Evolutionary conservation across 37 sponge, comb jelly and placozoan species (phyloP).

Genomic region (Bolinopsis microptera): DNA sequence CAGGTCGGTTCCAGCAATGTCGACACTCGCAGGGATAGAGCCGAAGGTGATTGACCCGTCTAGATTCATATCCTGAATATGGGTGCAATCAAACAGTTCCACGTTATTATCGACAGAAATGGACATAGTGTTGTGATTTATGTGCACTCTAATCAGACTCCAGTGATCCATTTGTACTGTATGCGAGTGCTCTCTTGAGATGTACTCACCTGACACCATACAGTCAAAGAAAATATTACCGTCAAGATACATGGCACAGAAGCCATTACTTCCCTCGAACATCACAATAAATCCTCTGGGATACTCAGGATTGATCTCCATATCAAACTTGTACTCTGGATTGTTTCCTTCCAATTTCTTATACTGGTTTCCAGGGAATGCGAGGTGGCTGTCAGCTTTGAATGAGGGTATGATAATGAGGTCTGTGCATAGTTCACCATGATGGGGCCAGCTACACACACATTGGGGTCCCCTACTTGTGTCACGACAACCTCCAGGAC

Average conservation of each 20-base stretch:
- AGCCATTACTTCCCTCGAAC: neutral
- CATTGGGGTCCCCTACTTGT: slow-evolving; percentile 11
- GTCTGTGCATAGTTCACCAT: neutral
- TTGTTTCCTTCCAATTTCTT: neutral
- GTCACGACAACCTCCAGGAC: neutral
- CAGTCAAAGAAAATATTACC: neutral
- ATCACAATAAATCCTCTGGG: slow-evolving; percentile 13
- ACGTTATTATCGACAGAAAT: neutral
- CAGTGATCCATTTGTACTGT: slow-evolving; percentile 1
- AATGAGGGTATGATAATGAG: slow-evolving; percentile 13
- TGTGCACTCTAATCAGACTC: neutral
- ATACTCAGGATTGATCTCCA: slow-evolving; percentile 51
- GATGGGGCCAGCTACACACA: slow-evolving; percentile 45
- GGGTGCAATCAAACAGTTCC: neutral
- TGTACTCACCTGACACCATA: neutral
- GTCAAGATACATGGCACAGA: neutral
- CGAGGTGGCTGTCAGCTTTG: slow-evolving; percentile 48
- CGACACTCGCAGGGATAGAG: neutral
- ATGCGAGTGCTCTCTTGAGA: neutral
- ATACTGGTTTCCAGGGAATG: neutral
- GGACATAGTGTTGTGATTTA: neutral
- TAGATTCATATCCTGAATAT: neutral
- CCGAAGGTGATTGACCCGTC: neutral
- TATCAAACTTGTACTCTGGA: neutral
- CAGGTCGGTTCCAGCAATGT: neutral